Base-by-base conservation (phyloP, 2,797 vertebrate species). In the Myoxocephalus aenaeus region DNA sequence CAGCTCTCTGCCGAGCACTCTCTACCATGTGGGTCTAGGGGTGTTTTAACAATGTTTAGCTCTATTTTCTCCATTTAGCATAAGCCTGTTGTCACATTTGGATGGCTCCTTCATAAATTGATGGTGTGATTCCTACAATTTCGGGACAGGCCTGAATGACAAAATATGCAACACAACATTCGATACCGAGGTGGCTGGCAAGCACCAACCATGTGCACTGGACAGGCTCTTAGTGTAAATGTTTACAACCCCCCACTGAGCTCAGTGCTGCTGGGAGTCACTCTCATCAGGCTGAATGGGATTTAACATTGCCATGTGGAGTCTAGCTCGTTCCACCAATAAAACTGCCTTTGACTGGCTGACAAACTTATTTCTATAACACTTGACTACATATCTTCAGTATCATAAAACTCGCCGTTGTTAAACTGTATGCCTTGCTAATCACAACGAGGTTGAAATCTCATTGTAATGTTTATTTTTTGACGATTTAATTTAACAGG, bases 1-100 rank as follows among this genome's bases (percentile, higher is more conserved):
- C 95, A 95, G 95, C 94, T 95, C 95, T 91, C 89, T 79, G 94
- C 91, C 82, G 92, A 93, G 93, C 92, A 89, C 93, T 93, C 94
- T 89, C 92, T 94, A 95, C 95, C 95, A 96, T 96, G 95, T 96
- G 95, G 94, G 95, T 95, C 95, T 95, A 94, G 94, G 95, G 95
- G 95, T 95, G 95, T 96, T 96, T 96, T 93, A 94, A 95, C 95
- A 96, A 96, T 96, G 95, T 96, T 96, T 96, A 95, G 93, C 95
- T 95, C 93, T 95, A 95, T 96, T 95, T 96, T 94, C 95, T 94
- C 93, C 94, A 84, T 94, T 94, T 94, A 96, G 92, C 95, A 96
- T 96, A 96, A 94, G 95, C 95, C 95, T 93, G 94, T 95, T 96
- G 95, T 96, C 95, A 96, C 95, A 96, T 96, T 96, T 96, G 95